These are phyloP conservation scores for Holacanthus passer DNA, from an alignment of 2,113 vertebrate genomes.

Conservation along the genomic window DNA sequence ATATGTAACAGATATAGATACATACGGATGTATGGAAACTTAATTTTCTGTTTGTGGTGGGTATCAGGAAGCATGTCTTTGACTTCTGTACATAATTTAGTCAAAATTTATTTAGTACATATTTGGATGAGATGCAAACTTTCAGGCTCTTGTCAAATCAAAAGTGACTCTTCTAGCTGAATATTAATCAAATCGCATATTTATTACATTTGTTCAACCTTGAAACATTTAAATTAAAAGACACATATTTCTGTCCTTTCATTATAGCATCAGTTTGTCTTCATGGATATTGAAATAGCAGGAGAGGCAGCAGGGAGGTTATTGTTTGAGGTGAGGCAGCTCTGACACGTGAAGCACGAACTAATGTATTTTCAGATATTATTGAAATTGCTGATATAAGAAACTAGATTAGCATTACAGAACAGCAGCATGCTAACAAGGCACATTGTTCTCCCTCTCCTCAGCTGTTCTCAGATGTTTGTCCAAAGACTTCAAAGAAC, in stretches of 20 bases:
- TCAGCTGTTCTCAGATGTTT: slow-evolving; percentile 90
- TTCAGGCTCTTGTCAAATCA: not conserved
- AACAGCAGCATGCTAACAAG: not conserved
- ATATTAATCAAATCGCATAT: not conserved
- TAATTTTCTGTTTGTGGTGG: not conserved
- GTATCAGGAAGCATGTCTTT: slow-evolving; percentile 1
- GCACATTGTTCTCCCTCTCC: slow-evolving; percentile 40
- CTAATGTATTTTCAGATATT: slow-evolving; percentile 5
- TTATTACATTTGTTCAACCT: not conserved
- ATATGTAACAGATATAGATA: not conserved
- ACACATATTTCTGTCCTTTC: slow-evolving; percentile 17
- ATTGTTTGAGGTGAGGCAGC: slow-evolving; percentile 88
- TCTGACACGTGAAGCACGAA: not conserved
- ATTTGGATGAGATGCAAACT: not conserved
- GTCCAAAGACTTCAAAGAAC: slow-evolving; percentile 92
- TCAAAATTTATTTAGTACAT: not conserved
- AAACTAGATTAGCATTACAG: not conserved
- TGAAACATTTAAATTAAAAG: not conserved
- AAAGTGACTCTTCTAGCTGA: not conserved
- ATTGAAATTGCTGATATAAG: not conserved
- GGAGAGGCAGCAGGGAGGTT: slow-evolving; percentile 84
- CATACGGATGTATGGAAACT: not conserved
- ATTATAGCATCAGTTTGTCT: slow-evolving; percentile 87
- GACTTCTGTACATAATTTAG: not conserved
- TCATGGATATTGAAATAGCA: slow-evolving; percentile 86